phyloP scores from a whole-genome alignment of 2,797 vertebrate genomes.

The Sebastes glaucus region DNA sequence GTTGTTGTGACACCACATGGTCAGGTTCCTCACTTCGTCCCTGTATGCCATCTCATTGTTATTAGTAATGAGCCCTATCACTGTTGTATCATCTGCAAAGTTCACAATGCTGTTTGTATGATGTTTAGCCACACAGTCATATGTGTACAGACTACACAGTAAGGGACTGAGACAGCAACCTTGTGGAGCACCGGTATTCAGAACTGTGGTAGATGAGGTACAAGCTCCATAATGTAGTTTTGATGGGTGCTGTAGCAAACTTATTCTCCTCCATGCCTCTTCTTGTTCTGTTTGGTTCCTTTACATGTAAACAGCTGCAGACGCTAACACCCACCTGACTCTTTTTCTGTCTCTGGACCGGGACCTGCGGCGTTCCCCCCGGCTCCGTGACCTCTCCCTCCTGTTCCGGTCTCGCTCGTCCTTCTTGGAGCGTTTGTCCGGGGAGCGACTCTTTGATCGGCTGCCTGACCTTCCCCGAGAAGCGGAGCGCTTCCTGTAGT shows the following conservation, averaged over 20 bases:
- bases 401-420: constrained; percentile 91
- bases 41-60: no score
- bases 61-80: no score
- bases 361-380: constrained; percentile 93
- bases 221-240: background rate
- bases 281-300: background rate
- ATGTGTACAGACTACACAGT: no score
- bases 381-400: constrained; percentile 87
- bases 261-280: background rate
- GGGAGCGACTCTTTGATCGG: constrained; percentile 93
- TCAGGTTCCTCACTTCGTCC: no score
- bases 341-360: constrained; percentile 94
- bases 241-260: background rate
- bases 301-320: background rate
- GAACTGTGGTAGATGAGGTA: background rate
- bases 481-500: constrained; percentile 94
- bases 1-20: no score
- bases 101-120: no score
- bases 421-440: constrained; percentile 94
- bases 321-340: constrained; percentile 78
- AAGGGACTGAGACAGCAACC: no score
- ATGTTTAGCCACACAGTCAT: no score
- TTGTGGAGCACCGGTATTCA: no score
- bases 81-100: no score
- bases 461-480: constrained; percentile 92